Conservation (phyloP, 2,113 vertebrate genomes). For the Probosciger aterrimus region DNA sequence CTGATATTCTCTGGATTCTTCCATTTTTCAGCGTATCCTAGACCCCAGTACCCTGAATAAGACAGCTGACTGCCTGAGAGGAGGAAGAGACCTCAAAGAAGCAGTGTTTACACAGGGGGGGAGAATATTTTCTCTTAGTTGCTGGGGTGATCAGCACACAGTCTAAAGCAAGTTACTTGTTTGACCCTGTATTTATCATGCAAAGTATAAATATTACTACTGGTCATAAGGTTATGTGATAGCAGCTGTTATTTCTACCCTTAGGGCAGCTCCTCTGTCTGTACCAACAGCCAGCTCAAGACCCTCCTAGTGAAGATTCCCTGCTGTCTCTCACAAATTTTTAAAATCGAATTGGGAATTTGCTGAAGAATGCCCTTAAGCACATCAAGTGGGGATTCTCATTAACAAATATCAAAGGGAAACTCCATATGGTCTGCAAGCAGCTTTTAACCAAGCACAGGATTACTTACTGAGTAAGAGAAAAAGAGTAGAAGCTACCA, state of each 20-base stretch:
- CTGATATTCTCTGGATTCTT: not conserved
- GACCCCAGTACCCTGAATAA: not conserved
- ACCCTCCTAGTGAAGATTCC: not conserved
- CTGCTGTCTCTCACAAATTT: constrained; percentile 15
- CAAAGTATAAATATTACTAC: not conserved
- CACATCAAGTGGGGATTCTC: constrained; percentile 8
- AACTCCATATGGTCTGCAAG: not conserved
- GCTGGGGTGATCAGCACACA: not conserved
- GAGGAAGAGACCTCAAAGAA: not conserved
- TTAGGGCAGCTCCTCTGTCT: not conserved
- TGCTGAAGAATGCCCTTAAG: constrained; percentile 36
- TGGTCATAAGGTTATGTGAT: not conserved
- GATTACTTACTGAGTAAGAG: not conserved
- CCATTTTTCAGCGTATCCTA: not conserved
- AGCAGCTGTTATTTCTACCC: not conserved
- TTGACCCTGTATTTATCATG: not conserved
- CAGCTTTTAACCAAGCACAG: constrained; percentile 8
- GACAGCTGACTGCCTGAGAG: not conserved
- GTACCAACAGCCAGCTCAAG: not conserved
- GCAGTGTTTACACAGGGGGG: not conserved
- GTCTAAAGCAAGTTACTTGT: not conserved
- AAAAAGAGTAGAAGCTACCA: not conserved
- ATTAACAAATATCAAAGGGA: constrained; percentile 49
- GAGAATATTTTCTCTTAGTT: not conserved
- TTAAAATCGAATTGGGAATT: constrained; percentile 4